A percentile compares a stretch with the other conserved stretches of the same genome.
Conservation (phyloP, 1,140 invertebrate species). For the Drosophila kohkoa region DNA sequence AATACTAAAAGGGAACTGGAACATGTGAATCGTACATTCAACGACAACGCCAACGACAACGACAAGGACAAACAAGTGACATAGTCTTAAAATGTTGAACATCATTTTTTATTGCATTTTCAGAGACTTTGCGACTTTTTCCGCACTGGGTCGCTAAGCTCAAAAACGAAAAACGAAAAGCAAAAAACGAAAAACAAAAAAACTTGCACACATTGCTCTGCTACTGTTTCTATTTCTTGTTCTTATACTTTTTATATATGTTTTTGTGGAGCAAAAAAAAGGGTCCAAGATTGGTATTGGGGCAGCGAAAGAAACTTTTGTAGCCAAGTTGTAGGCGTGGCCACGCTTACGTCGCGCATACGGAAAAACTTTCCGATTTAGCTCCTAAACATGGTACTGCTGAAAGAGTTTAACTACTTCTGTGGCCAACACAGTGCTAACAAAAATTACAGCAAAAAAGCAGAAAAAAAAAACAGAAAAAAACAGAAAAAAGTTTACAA, state of each 20-base stretch:
- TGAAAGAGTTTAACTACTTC: slow-evolving; percentile 59
- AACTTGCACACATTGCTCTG: background rate
- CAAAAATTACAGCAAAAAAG: slow-evolving; percentile 29
- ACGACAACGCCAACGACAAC: slow-evolving; percentile 46
- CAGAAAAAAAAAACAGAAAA: background rate
- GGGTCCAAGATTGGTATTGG: slow-evolving; percentile 31
- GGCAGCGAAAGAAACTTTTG: slow-evolving; percentile 19
- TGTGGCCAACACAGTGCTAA: slow-evolving; percentile 44
- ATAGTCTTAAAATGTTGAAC: slow-evolving; percentile 62
- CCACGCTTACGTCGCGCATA: slow-evolving; percentile 15
- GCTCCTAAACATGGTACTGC: slow-evolving; percentile 48
- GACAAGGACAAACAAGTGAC: slow-evolving; percentile 64
- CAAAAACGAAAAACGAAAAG: no score
- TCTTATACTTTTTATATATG: background rate
- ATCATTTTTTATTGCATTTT: slow-evolving; percentile 64
- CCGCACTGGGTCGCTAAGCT: slow-evolving; percentile 12
- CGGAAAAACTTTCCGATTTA: slow-evolving; percentile 43
- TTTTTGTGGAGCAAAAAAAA: background rate
- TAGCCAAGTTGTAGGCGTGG: slow-evolving; percentile 29
- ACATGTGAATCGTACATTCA: slow-evolving; percentile 43
- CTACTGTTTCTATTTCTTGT: background rate
- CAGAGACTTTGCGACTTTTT: slow-evolving; percentile 33
- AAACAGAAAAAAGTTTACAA: slow-evolving; percentile 38
- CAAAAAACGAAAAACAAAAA: background rate
- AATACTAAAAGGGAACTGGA: slow-evolving; percentile 1